Percentiles rank a stretch among this genome's conserved stretches.
These are phyloP conservation scores for Sapayoa aenigma DNA, from an alignment of 2,113 vertebrate species.

Conservation along the genomic window DNA sequence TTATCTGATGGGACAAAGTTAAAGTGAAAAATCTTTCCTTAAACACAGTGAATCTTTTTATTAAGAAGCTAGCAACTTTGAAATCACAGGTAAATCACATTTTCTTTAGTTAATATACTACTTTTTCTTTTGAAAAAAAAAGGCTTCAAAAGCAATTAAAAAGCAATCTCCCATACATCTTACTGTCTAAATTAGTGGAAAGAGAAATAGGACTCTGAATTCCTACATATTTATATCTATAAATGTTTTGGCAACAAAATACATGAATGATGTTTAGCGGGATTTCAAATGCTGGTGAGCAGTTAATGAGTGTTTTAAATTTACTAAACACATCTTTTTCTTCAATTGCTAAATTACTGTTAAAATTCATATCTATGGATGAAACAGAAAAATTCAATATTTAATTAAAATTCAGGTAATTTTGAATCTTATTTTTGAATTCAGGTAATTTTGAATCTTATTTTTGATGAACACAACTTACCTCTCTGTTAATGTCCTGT, in stretches of 20 bases:
- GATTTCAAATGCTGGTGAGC: background rate
- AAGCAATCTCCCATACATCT: background rate
- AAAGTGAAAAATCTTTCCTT: background rate
- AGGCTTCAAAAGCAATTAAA: background rate
- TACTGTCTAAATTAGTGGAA: background rate
- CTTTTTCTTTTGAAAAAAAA: background rate
- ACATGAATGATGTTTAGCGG: background rate
- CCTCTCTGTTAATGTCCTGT: background rate
- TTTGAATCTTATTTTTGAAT: background rate
- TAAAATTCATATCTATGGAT: background rate
- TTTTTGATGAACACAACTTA: background rate
- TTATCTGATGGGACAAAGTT: constrained; percentile 25
- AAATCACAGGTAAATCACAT: background rate
- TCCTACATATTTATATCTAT: background rate
- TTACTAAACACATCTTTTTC: background rate
- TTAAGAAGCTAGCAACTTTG: background rate
- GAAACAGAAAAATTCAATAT: background rate
- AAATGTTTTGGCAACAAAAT: background rate
- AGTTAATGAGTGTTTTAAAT: background rate
- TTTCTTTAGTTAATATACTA: background rate
- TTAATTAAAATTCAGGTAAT: background rate
- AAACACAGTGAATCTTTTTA: background rate
- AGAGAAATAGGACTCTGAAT: background rate
- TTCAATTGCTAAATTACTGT: background rate
- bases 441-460: background rate